Base-by-base conservation (phyloP, 92 coral and sea anemone genomes). In the Porites lobata region DNA sequence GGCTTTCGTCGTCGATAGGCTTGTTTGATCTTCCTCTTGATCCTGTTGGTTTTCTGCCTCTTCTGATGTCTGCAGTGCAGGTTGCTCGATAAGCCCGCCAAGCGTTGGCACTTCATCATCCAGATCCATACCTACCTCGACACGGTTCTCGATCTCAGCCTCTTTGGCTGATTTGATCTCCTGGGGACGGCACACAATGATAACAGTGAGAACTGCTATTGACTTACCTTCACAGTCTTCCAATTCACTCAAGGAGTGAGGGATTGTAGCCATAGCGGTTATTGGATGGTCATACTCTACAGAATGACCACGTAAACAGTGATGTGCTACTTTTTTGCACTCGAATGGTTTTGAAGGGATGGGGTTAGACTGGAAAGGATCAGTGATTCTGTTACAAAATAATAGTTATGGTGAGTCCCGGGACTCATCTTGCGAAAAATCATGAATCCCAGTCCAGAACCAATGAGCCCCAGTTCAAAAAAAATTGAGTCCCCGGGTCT, bases 61-160 rank as follows among this genome's bases (percentile, higher is more conserved):
- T 14, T 62, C 51, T 6, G 64, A 26, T 50, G 51, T 51, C 75
- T 61, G 72, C 20, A 74, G 65, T 21, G 81, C 71, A 59, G 87
- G 83, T 69, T 85, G 89, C 77, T 85, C 89, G 66, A 85, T 85
- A 10, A 68, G 76, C 76, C 80, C 89, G 38, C 76, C 81, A 10
- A 68, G 80, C 75, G 22, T 75, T 78, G 71, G 50, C 71, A 64
- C 91, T 17, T 95, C 98, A 12, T 91, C 96, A 50, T 95, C 98
- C 68, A 95, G 86, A 51, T 95, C 98, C 98, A 95, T 95, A 91
- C 98, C 98, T 95, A 95, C 98, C 96, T 93, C 96, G 18, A 76
- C 92, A n/a, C 95, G 96, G 77, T 89, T 93, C 51, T 91, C 90
- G 65, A 91, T 82, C 90, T 93, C 94, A 79, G 89, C 86, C 87